Percentiles rank a stretch among this genome's conserved stretches.
Evolutionary conservation across 2,797 vertebrate species (phyloP).

Genomic region (Chromobotia macracanthus): DNA sequence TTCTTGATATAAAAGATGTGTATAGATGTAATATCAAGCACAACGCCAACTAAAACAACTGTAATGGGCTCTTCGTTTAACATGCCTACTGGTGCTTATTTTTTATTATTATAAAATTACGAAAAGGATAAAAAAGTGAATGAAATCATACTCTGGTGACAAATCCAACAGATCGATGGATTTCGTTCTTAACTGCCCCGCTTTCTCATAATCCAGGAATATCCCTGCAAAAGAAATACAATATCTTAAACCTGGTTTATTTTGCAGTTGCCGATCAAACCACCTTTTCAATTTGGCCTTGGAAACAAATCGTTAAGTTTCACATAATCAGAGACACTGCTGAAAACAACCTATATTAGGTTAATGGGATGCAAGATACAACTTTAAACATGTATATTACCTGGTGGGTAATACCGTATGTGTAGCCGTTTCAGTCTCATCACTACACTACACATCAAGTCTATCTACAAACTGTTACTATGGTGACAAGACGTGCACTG

Average conservation of each 20-base stretch:
- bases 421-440: slow-evolving; percentile 88
- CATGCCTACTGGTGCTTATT: too few species aligned
- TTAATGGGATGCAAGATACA: not conserved
- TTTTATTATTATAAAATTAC: too few species aligned
- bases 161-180: slow-evolving; percentile 91
- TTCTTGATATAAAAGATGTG: too few species aligned
- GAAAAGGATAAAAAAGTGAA: too few species aligned
- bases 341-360: not conserved
- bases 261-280: not conserved
- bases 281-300: not conserved
- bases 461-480: slow-evolving; percentile 72
- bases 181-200: slow-evolving; percentile 80
- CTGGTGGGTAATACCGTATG: slow-evolving; percentile 90
- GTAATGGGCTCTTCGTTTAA: too few species aligned
- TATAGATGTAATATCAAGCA: too few species aligned
- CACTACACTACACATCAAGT: slow-evolving; percentile 2
- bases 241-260: not conserved
- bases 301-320: not conserved
- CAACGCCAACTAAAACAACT: too few species aligned
- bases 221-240: slow-evolving; percentile 78
- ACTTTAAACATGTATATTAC: slow-evolving; percentile 61
- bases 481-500: slow-evolving; percentile 40
- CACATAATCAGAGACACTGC: not conserved
- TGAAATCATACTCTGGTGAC: slow-evolving; percentile 72
- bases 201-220: slow-evolving; percentile 89